Percentiles rank a stretch among this genome's conserved stretches.
Evolutionary conservation across 2,113 vertebrate genomes (phyloP).

Genomic region (Ammodytes dubius): DNA sequence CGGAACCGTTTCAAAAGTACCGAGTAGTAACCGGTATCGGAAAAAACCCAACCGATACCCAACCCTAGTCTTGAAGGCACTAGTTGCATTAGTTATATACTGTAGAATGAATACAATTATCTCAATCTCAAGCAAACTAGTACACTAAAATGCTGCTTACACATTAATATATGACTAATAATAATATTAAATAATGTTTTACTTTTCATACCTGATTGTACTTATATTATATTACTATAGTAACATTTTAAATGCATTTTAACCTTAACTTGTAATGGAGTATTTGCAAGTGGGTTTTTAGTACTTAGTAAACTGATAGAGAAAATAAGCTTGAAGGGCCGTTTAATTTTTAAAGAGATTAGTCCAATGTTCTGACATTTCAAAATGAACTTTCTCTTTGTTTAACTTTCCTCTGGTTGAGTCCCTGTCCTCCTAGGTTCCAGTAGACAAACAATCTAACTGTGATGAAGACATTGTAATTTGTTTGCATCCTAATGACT

Average conservation of each 20-base stretch:
- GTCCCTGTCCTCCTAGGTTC: conserved; percentile 24
- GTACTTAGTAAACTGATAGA: not conserved
- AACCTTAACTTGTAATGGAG: not conserved
- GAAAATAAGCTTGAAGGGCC: not conserved
- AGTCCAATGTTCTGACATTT: conserved; percentile 31
- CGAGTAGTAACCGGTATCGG: too few species aligned
- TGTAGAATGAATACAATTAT: too few species aligned
- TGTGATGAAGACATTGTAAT: conserved; percentile 56
- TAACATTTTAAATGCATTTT: not conserved
- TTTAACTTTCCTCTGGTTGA: conserved; percentile 60
- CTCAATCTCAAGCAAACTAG: too few species aligned
- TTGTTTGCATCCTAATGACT: conserved; percentile 68
- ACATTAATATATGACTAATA: too few species aligned
- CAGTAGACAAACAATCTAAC: conserved; percentile 56
- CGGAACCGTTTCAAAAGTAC: too few species aligned
- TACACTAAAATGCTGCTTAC: too few species aligned
- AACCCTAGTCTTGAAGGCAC: too few species aligned
- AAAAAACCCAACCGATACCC: too few species aligned
- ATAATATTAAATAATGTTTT: not conserved
- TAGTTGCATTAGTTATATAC: too few species aligned
- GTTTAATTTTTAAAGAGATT: not conserved
- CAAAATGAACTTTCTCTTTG: conserved; percentile 43
- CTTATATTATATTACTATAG: not conserved
- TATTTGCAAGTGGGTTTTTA: not conserved
- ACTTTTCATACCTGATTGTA: not conserved